A percentile compares a stretch with the other conserved stretches of the same genome.
Conservation (phyloP, 2,888 invertebrate genomes). For the Keiferia lycopersicella region DNA sequence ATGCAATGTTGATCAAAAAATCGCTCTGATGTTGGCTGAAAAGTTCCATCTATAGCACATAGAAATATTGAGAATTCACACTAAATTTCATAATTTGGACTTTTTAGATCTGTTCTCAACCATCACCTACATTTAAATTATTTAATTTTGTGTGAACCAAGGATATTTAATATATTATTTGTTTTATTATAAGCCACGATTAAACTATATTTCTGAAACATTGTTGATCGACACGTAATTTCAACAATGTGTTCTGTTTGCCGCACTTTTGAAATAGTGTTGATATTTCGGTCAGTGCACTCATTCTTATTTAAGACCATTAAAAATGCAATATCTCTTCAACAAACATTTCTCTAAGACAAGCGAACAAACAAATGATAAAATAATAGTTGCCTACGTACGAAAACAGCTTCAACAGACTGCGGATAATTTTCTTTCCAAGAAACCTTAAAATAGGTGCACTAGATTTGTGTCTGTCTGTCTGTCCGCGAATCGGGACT, state of each 20-base stretch:
- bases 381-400: conserved; percentile 5
- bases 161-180: no score
- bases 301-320: conserved; percentile 13
- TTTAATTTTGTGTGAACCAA: no score
- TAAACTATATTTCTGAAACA: not conserved
- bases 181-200: no score
- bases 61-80: no score
- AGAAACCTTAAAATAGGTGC: conserved; percentile 57
- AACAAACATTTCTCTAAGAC: conserved; percentile 34
- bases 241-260: not conserved
- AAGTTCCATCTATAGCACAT: no score
- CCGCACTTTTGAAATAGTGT: not conserved
- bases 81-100: no score
- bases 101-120: no score
- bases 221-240: not conserved
- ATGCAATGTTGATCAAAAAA: not conserved
- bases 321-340: conserved; percentile 38
- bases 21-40: not conserved
- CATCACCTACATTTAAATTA: no score
- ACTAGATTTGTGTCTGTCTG: conserved; percentile 50
- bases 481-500: conserved; percentile 46
- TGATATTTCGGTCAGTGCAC: not conserved
- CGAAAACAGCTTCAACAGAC: not conserved
- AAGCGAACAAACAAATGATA: conserved; percentile 43
- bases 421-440: conserved; percentile 40